Base-by-base conservation (phyloP, 2,888 invertebrate genomes). In the Dermolepida albohirtum region DNA sequence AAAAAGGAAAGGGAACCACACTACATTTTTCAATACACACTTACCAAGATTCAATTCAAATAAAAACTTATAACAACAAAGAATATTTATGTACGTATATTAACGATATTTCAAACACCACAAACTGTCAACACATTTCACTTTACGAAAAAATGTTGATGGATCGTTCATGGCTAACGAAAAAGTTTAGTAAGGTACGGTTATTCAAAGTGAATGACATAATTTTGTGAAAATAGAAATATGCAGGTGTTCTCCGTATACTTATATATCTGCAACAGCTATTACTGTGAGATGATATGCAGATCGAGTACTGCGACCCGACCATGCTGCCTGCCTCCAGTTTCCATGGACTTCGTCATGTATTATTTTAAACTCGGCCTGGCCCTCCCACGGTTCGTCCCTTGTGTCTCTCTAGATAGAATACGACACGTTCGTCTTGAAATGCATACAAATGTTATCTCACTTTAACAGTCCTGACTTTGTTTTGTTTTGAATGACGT, bases 331-430 rank as follows among this genome's bases (percentile, higher is more conserved):
- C 34, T 62, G 47, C 59, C 47, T 62, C 59, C 59, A 62, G 59
- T 62, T 62, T 47, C 47, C 47, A 62, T 39, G 49, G 59, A 62
- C 59, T 47, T 39, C 34, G 59, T 62, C 59, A 62, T 59, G 59
- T 47, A 62, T 62, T 62, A 62, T 62, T 62, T 62, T 62, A 62
- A 62, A 62, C 59, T 62, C 59, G 47, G 59, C 59, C 59, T 47
- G 47, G 59, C 59, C 59, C 59, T 62, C 59, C 59, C 59, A 62
- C 59, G 59, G 59, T 62, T 17, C 59, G 59, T 62, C 59, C 59
- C 59, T 62, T 62, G 59, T 62, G 34, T 62, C 47, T 62, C 34
- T 34, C 34, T 34, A 34, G 6, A 34, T 34, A 62, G 59, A 47
- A 47, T 62, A 47, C 59, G 44, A 59, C 47, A 62, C 59, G 59